These are phyloP conservation scores for Barnardius zonarius DNA, from an alignment of 2,113 vertebrate species.

Conservation along the genomic window DNA sequence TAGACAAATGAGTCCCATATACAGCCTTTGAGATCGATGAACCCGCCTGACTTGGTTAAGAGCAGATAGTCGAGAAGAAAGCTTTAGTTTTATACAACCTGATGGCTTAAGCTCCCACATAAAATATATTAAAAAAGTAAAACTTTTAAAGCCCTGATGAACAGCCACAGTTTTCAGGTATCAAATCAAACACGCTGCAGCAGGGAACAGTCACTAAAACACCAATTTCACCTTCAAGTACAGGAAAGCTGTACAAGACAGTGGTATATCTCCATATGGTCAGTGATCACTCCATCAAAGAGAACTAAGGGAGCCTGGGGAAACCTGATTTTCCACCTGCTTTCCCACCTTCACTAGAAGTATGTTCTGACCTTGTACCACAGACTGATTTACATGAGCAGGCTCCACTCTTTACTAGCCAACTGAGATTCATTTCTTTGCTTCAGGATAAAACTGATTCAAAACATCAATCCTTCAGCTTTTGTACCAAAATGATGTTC, in stretches of 20 bases:
- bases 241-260: slow-evolving; percentile 3
- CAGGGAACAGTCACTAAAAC: neutral
- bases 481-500: neutral
- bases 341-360: neutral
- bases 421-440: neutral
- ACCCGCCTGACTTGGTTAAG: neutral
- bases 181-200: neutral
- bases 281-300: neutral
- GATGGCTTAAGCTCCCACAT: slow-evolving; percentile 28
- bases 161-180: slow-evolving; percentile 33
- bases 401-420: neutral
- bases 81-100: slow-evolving; percentile 18
- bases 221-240: slow-evolving; percentile 6
- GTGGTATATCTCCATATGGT: neutral
- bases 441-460: neutral
- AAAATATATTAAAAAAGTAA: neutral
- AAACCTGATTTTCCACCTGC: neutral
- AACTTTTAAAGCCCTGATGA: slow-evolving; percentile 20
- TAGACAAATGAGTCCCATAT: neutral
- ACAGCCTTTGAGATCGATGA: neutral
- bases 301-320: neutral
- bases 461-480: neutral
- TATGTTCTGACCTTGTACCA: slow-evolving; percentile 34
- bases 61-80: neutral
- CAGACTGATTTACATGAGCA: neutral